Conservation (phyloP, 2,888 invertebrate species). For the Creontiades dilutus region DNA sequence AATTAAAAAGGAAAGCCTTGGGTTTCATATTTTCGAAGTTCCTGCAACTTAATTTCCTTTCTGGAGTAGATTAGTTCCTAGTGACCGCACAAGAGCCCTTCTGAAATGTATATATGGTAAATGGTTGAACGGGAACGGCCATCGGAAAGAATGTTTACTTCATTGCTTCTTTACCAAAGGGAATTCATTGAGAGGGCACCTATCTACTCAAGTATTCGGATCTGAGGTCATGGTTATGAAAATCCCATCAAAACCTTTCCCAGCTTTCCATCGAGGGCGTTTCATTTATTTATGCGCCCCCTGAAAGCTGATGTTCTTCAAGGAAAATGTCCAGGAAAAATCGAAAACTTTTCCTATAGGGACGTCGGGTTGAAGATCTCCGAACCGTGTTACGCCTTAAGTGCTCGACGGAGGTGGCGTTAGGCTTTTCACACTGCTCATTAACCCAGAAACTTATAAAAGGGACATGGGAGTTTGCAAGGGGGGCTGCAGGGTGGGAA, state of each 20-base stretch:
- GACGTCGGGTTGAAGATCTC: neutral
- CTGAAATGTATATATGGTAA: no score
- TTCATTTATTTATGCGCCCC: neutral
- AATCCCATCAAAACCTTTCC: neutral
- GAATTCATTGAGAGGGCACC: neutral
- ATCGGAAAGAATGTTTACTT: neutral
- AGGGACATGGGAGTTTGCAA: neutral
- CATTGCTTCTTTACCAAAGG: neutral
- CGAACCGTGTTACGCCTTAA: conserved; percentile 5
- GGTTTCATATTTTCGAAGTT: no score
- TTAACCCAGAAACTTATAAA: conserved; percentile 35
- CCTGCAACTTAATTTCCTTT: no score
- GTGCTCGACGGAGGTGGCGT: neutral
- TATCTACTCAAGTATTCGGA: neutral
- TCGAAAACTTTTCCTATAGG: conserved; percentile 13
- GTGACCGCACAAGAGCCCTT: no score
- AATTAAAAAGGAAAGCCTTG: no score
- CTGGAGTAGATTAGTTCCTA: no score
- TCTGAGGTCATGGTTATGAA: neutral
- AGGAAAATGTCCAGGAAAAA: conserved; percentile 12
- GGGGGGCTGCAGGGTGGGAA: neutral
- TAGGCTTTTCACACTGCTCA: conserved; percentile 23
- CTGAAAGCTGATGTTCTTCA: neutral
- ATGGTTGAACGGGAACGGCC: no score
- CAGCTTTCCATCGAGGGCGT: neutral